Percentiles rank a stretch among this genome's conserved stretches.
Conservation (phyloP, 2,888 invertebrate species). For the Dasypolia templi region DNA sequence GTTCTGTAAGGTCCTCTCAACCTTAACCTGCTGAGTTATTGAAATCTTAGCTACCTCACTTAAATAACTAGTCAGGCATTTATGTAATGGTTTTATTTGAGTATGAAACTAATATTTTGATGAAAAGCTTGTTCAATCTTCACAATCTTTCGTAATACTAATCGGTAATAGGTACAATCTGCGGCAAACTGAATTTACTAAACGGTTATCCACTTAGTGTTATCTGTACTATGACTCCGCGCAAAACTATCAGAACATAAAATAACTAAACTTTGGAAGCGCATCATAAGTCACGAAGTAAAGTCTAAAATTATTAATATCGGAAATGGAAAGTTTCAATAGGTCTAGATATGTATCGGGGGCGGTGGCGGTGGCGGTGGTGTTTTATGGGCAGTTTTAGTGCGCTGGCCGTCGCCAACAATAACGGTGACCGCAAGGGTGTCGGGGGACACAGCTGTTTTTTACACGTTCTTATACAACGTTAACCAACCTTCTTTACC, state of each 20-base stretch:
- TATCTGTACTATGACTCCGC: neutral
- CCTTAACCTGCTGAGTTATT: conserved; percentile 28
- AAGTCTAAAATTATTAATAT: conserved; percentile 62
- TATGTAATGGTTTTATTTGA: neutral
- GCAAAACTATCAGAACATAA: neutral
- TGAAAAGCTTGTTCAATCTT: neutral
- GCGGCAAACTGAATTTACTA: neutral
- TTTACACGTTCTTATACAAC: conserved; percentile 89
- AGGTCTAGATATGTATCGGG: conserved; percentile 80
- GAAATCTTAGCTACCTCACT: neutral
- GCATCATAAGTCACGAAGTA: conserved; percentile 43
- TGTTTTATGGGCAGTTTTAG: conserved; percentile 88
- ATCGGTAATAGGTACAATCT: neutral
- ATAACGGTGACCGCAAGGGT: conserved; percentile 87
- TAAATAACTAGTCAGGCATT: neutral
- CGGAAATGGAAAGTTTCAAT: conserved; percentile 79
- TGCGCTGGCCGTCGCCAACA: conserved; percentile 75
- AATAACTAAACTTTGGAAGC: conserved; percentile 14
- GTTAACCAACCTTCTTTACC: no score
- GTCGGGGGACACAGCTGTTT: conserved; percentile 91
- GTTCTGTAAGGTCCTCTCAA: conserved; percentile 48
- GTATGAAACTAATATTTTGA: no score
- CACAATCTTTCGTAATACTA: neutral
- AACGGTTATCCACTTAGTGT: neutral
- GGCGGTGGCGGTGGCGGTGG: conserved; percentile 58